Evolutionary conservation across 1,140 invertebrate genomes (phyloP).

Genomic region (Parapsyche elsis): DNA sequence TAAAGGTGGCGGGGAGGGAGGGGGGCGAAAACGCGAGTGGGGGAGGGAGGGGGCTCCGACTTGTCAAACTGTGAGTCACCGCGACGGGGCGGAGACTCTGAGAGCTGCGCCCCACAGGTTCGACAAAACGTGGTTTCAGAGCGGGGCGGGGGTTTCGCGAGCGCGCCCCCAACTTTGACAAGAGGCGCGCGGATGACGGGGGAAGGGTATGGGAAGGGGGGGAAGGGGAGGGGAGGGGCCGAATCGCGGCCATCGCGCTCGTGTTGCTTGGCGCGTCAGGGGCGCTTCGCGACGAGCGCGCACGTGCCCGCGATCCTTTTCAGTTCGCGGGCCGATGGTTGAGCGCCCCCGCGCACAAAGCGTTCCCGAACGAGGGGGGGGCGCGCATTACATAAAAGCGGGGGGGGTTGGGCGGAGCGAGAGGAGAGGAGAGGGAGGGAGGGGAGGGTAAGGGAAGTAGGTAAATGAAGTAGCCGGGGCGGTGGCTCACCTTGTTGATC

Average conservation of each 20-base stretch:
- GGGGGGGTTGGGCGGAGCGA: background rate
- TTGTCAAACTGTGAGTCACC: no score
- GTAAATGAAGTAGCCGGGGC: no score
- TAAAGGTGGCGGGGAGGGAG: background rate
- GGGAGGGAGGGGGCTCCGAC: background rate
- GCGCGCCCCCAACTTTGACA: no score
- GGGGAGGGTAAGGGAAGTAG: background rate
- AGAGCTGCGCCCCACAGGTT: no score
- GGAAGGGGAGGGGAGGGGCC: background rate
- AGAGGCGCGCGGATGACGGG: background rate
- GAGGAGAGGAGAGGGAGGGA: background rate
- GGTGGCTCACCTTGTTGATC: conserved; percentile 55
- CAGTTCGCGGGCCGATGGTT: background rate
- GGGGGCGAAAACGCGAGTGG: background rate
- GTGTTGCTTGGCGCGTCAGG: background rate
- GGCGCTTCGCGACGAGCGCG: background rate
- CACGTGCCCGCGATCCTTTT: background rate
- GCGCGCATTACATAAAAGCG: no score
- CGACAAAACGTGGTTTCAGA: no score
- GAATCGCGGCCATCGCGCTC: no score
- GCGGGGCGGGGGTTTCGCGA: no score
- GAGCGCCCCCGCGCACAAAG: no score
- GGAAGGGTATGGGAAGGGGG: background rate
- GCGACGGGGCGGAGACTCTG: no score
- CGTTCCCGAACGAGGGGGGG: no score